These are phyloP conservation scores for Muschampia plurimacula DNA, from an alignment of 2,888 invertebrate species.

Conservation along the genomic window DNA sequence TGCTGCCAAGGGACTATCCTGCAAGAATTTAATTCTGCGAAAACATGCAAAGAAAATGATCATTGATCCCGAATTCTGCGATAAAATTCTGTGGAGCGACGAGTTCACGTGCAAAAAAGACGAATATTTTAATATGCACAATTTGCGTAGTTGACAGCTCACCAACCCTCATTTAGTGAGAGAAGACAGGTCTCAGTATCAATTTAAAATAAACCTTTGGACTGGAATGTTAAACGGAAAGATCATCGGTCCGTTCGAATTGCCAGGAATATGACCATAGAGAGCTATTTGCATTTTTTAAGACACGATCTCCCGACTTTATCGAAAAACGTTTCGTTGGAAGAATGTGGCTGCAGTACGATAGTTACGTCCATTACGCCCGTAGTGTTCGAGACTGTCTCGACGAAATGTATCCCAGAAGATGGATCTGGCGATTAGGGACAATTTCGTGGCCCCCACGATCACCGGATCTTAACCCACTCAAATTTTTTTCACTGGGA, in stretches of 20 bases:
- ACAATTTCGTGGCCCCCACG: not conserved
- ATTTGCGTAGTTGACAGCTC: not conserved
- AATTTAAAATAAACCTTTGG: conserved; percentile 48
- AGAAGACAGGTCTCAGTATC: conserved; percentile 47
- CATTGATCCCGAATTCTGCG: not conserved
- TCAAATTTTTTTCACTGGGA: not conserved
- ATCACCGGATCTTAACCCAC: not conserved
- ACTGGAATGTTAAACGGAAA: conserved; percentile 47
- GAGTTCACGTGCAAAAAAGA: not conserved
- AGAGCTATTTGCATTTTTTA: conserved; percentile 41
- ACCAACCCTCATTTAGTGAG: conserved; percentile 41
- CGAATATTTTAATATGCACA: not conserved
- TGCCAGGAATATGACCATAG: conserved; percentile 38
- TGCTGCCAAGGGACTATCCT: not conserved
- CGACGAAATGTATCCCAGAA: not conserved
- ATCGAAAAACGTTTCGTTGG: conserved; percentile 29
- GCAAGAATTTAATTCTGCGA: not conserved
- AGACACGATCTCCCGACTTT: conserved; percentile 33
- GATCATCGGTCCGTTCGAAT: conserved; percentile 46
- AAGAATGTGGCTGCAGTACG: not conserved
- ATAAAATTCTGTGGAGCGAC: conserved; percentile 3
- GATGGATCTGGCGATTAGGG: not conserved
- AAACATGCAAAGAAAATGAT: not conserved
- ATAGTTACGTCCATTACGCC: too few species aligned
- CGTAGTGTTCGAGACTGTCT: not conserved